Conservation (phyloP, 2,888 invertebrate genomes). For the Xestobium rufovillosum region DNA sequence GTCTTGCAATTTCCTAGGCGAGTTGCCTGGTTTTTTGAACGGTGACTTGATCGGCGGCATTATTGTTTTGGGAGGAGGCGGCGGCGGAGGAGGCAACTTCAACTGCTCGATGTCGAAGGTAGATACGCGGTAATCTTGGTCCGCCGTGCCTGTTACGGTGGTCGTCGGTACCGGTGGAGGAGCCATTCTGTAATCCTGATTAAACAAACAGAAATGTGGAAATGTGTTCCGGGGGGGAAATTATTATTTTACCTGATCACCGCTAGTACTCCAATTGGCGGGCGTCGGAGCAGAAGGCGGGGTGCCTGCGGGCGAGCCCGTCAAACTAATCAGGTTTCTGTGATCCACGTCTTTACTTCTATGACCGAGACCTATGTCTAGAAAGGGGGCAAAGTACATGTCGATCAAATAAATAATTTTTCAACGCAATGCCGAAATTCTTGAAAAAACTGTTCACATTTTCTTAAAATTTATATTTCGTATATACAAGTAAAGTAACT, state of each 20-base stretch:
- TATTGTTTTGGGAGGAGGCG: constrained; percentile 40
- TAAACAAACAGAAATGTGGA: no score
- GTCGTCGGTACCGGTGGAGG: constrained; percentile 5
- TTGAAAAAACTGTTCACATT: no score
- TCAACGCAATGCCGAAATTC: no score
- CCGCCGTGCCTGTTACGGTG: constrained; percentile 18
- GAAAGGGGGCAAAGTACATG: constrained; percentile 18
- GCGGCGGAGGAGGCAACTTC: constrained; percentile 45
- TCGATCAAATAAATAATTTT: no score
- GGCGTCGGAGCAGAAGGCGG: constrained; percentile 20
- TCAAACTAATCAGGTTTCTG: constrained; percentile 74
- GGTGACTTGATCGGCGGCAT: constrained; percentile 12
- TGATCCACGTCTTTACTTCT: constrained; percentile 66
- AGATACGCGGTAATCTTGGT: constrained; percentile 38
- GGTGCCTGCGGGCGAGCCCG: constrained; percentile 55
- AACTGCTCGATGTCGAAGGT: constrained; percentile 32
- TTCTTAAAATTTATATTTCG: no score
- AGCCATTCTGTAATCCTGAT: constrained; percentile 28
- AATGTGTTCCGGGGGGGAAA: constrained; percentile 9
- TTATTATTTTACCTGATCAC: constrained; percentile 19
- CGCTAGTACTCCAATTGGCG: constrained; percentile 13
- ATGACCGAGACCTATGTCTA: constrained; percentile 23
- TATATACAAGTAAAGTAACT: no score
- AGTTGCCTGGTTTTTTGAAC: constrained; percentile 19
- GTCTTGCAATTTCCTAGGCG: constrained; percentile 43